phyloP scores from a whole-genome alignment of 2,113 vertebrate genomes.

The Sphyrna mokarran region DNA sequence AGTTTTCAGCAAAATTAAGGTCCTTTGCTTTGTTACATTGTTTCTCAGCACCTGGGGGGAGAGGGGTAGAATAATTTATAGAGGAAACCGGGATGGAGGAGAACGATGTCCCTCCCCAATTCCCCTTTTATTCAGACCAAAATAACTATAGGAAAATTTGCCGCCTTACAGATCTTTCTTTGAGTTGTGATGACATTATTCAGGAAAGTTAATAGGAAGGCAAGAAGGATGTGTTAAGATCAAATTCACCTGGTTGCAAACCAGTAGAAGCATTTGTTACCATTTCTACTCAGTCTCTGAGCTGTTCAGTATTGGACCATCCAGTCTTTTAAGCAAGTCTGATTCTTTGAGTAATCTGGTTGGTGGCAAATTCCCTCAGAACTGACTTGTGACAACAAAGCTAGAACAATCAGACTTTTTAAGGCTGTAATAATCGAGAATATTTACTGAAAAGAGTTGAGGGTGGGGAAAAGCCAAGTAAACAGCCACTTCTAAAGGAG shows the following conservation, averaged over 20 bases:
- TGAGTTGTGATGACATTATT: neutral
- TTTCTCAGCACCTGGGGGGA: neutral
- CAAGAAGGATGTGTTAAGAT: neutral
- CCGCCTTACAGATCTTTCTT: neutral
- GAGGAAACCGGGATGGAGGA: neutral
- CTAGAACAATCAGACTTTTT: neutral
- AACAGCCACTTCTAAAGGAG: neutral
- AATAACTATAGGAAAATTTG: neutral
- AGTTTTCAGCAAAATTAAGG: too few species aligned
- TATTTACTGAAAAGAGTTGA: neutral
- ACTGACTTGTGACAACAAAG: neutral
- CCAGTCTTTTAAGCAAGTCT: slow-evolving; percentile 29
- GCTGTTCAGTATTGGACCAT: neutral
- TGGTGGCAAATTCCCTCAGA: neutral
- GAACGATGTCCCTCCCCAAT: neutral
- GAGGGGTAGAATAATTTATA: neutral
- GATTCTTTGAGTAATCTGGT: neutral
- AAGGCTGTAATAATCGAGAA: neutral
- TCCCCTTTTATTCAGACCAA: neutral
- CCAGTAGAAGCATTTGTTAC: neutral
- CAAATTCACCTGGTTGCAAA: neutral
- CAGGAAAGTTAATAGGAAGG: neutral
- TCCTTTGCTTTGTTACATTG: too few species aligned
- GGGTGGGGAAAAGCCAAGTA: too few species aligned
- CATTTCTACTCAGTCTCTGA: neutral